phyloP scores from a whole-genome alignment of 2,113 vertebrate genomes.

The Aleadryas rufinucha region DNA sequence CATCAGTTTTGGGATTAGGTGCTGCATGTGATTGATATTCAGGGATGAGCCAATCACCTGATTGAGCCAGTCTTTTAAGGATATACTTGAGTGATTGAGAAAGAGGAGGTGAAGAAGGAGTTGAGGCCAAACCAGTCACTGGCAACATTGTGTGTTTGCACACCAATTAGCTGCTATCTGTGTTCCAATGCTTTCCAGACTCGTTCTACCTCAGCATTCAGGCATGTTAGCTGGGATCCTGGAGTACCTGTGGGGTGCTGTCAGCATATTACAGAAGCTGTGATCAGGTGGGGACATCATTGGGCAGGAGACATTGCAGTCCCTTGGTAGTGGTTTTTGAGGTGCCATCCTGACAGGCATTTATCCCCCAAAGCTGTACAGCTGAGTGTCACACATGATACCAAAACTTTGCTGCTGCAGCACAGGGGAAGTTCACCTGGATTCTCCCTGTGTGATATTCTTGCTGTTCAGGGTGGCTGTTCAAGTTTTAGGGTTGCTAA shows the following conservation, averaged over 20 bases:
- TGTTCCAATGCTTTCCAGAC: background rate
- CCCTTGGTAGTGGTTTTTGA: background rate
- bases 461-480: background rate
- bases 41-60: background rate
- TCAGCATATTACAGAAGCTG: background rate
- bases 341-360: background rate
- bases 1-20: background rate
- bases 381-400: rapidly evolving
- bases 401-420: background rate
- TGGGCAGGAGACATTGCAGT: background rate
- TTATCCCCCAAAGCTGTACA: background rate
- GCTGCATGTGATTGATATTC: background rate
- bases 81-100: background rate
- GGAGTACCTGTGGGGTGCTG: background rate
- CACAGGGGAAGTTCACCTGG: background rate
- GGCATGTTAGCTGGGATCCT: background rate
- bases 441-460: background rate
- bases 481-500: background rate
- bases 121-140: background rate
- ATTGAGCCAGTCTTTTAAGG: background rate
- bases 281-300: background rate
- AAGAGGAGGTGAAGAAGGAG: background rate
- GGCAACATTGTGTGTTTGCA: background rate
- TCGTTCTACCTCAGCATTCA: background rate
- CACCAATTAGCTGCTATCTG: background rate